Base-by-base conservation (phyloP, 1,140 invertebrate species). In the Drosophila subobscura region DNA sequence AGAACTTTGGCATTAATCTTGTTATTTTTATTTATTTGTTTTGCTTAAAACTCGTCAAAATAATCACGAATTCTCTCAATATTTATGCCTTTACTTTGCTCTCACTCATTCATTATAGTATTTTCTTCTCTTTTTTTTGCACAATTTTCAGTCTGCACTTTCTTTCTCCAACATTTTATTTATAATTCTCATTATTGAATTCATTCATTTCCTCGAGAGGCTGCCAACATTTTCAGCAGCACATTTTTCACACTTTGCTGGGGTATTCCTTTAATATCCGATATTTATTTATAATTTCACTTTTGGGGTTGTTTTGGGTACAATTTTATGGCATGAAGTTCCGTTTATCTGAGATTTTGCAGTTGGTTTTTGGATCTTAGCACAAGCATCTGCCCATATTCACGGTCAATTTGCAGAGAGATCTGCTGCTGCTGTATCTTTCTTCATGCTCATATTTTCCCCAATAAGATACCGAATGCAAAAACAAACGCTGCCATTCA, bases 401-500 rank as follows among this genome's bases (percentile, higher is more conserved):
- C 81, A 80, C 71, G 81, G 83, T 78, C 81, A 88, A 88, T 86
- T 88, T 78, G 70, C 73, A 65, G 42, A 64, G 70, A 29, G 10
- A 10, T 37, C 33, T 37, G 10, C 33, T 4, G 33, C 10, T 37
- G 33, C 12, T 61, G 58, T 54, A 52, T 67, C 66, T 61, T 79
- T 61, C 63, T 6, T 54, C 23, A 33, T 47, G 61, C 54, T 64
- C 60, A 76, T 58, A 72, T 58, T 60, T 61, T 65, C 53, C 45
- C 45, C 46, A 58, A 61, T 72, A 55, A 40, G 49, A 45, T 40
- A 59, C 60, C 44, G 29, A 49, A 51, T 16, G 25, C 23, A 16
- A 61, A 22, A 85, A 85, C 83, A 88, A 88, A 83, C 83, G 72
- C 25, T 65, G 58, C 46, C 83, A 88, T 88, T 88, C 72, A 86